Percentiles rank a stretch among this genome's conserved stretches.
These are phyloP conservation scores for Lepidurus packardi DNA, from an alignment of 1,140 invertebrate species.

Conservation along the genomic window DNA sequence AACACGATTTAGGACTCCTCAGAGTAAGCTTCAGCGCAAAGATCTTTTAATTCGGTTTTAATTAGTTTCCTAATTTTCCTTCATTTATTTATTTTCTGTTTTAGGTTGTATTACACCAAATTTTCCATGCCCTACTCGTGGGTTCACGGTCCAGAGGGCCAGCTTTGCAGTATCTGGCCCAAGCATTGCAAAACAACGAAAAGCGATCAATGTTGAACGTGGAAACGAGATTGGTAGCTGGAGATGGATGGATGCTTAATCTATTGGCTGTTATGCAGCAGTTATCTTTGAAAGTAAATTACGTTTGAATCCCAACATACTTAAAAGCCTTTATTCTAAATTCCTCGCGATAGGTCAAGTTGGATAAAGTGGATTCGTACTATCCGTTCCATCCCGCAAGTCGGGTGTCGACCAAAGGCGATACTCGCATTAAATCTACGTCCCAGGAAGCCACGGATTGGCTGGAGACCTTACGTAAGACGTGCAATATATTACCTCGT, in stretches of 20 bases:
- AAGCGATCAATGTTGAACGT: constrained; percentile 82
- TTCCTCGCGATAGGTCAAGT: constrained; percentile 50
- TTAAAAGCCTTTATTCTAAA: neutral
- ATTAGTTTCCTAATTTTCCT: neutral
- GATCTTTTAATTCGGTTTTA: constrained; percentile 24
- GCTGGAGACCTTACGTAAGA: constrained; percentile 60
- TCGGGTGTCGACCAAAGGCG: constrained; percentile 65
- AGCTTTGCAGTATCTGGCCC: constrained; percentile 70
- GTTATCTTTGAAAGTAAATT: constrained; percentile 66
- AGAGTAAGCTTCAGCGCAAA: constrained; percentile 45
- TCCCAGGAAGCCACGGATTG: constrained; percentile 72
- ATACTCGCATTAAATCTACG: constrained; percentile 76
- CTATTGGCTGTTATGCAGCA: constrained; percentile 82
- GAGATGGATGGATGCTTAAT: constrained; percentile 93
- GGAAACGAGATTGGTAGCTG: constrained; percentile 74
- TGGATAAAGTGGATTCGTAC: constrained; percentile 73
- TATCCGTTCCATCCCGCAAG: constrained; percentile 81
- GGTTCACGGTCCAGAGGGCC: constrained; percentile 67
- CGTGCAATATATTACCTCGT: constrained; percentile 24
- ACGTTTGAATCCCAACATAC: constrained; percentile 26
- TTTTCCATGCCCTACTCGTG: constrained; percentile 75
- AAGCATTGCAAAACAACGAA: constrained; percentile 70
- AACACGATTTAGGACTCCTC: constrained; percentile 64
- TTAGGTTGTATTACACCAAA: constrained; percentile 63
- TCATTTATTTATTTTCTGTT: constrained; percentile 38